Conservation (phyloP, 1,140 invertebrate genomes). For the Rhagoletis pomonella region DNA sequence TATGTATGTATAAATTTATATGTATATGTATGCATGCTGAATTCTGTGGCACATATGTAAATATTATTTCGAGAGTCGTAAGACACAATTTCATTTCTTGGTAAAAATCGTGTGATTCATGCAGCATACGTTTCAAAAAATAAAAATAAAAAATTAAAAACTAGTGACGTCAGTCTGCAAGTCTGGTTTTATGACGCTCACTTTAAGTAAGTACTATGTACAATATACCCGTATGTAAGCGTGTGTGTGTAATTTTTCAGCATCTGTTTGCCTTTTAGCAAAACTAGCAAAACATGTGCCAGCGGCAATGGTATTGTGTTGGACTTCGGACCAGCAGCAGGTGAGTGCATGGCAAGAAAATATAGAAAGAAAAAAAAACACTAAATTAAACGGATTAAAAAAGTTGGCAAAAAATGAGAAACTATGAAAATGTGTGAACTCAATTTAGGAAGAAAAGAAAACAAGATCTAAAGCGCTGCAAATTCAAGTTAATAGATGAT, state of each 20-base stretch:
- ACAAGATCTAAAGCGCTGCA: not conserved
- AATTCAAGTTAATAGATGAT: not conserved
- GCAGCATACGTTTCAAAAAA: not conserved
- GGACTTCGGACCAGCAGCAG: conserved; percentile 20
- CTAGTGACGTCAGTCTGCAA: not conserved
- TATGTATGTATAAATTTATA: not conserved
- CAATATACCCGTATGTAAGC: not conserved
- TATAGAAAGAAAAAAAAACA: not conserved
- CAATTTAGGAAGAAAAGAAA: not conserved
- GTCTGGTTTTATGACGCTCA: not conserved
- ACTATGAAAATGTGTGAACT: not conserved
- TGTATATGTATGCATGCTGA: not conserved
- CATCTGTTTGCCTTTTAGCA: not conserved
- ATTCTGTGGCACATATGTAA: not conserved
- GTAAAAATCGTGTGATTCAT: not conserved
- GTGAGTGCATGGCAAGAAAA: not conserved
- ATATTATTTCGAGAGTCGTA: not conserved
- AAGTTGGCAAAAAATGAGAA: not conserved
- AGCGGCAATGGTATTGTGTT: not conserved
- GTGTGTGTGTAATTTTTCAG: not conserved
- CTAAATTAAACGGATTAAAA: not conserved
- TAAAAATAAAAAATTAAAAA: not conserved
- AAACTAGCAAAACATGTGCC: not conserved
- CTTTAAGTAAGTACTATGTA: too few relatives aligned
- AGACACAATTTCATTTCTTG: not conserved